Evolutionary conservation across 2,113 vertebrate genomes (phyloP), one percentile per base, ranked within the genome.

Genomic region (Emydocephalus ijimae): DNA sequence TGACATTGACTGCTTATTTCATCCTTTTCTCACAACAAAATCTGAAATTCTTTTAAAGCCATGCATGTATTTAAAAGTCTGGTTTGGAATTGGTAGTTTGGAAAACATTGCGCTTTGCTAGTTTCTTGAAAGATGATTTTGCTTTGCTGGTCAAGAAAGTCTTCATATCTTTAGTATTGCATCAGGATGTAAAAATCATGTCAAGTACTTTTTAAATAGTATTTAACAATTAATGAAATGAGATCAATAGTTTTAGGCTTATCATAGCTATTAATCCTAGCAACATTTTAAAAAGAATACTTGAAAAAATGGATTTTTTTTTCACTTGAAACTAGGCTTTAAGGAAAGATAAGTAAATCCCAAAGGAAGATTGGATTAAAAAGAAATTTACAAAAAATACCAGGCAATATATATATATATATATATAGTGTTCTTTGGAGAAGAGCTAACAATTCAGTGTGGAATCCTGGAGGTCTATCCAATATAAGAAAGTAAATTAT

Each of bases 271-370:
- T 59, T 12, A 91, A 29, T 52, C 61, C 45, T 91, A 59, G 87
- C 18, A 92, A 24, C 14, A 50, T 0, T 55, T 10, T 85, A 23
- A n/a, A 87, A 39, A 12, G 26, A 90, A 90, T 57, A 69, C 92
- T 90, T 93, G 81, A 90, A 93, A 93, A 89, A 85, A 29, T 39
- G 88, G 45, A 45, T 87, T 15, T 64, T 87, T 48, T 20, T 87
- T 45, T 45, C 45, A 24, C 21, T 90, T 87, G 92, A 50, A 54
- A 64, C 52, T 86, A 90, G n/a, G 45, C 74, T 93, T 93, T 93
- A 93, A 90, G 9, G 2, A 43, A 24, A 74, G 29, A 6, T 34
- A 55, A 91, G 34, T 29, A 12, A 34, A 43, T 90, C 86, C 56
- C 88, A 86, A 86, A 61, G 23, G 4, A 90, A 90, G 11, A 85